Base-by-base conservation (phyloP, 1,140 invertebrate genomes). In the Bombus breviceps region DNA sequence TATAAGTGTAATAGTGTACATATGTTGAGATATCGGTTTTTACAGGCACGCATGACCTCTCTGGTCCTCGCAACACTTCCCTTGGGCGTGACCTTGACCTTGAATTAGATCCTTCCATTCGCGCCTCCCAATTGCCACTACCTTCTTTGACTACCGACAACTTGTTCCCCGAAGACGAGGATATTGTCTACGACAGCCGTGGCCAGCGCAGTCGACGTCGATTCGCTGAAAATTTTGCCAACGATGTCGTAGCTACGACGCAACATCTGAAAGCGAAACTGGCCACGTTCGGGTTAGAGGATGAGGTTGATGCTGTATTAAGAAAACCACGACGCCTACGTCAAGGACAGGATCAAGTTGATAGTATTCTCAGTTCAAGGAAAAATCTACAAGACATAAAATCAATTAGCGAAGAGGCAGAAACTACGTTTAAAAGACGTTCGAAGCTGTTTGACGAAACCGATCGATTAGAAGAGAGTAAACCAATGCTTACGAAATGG, bases 401-500 rank as follows among this genome's bases (percentile, higher is more conserved):
- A 4, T 64, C 87, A 10, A 89, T 90, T 15, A 83, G 93, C 72
- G 92, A 93, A 13, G 93, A 94, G 0, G 92, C 91, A 0, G 92
- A 94, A 0, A 43, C 57, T 5, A 86, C 90, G 12, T 94, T 94
- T 86, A 93, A 94, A 39, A 87, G 92, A 0, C 91, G 94, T 0
- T 91, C 94, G 0, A 94, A 88, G 71, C 87, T 94, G 25, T 94
- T 96, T 89, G 95, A 96, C 47, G 95, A 94, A 57, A 25, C 85
- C 69, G 95, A 96, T 5, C 92, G 96, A 12, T 94, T 93, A 12
- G 95, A 96, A 18, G 94, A 96, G 10, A 43, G 95, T 95, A 92
- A 95, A 57, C 92, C 91, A 0, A 25, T 41, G 41, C 76, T 93
- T 13, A 92, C 93, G 2, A 93, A 92, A 53, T 95, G 94, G 94